A percentile compares a stretch with the other conserved stretches of the same genome.
Evolutionary conservation across 2,888 invertebrate species (phyloP).

Genomic region (Euproctis similis): DNA sequence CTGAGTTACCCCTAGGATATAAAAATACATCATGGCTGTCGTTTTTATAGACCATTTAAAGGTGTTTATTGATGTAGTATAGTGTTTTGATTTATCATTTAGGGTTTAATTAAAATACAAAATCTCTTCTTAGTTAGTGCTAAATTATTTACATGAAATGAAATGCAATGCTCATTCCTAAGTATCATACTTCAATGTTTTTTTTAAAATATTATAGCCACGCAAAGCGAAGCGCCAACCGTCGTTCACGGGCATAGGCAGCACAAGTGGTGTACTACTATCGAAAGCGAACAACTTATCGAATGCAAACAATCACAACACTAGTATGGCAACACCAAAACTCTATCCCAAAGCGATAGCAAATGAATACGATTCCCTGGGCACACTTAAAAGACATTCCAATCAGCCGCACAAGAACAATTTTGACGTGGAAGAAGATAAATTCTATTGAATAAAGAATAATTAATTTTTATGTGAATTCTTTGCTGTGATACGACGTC

Average conservation of each 20-base stretch:
- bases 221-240: conserved; percentile 80
- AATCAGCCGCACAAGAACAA: conserved; percentile 80
- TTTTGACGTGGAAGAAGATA: conserved; percentile 79
- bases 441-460: conserved; percentile 75
- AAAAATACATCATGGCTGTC: too few relatives aligned
- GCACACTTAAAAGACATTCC: conserved; percentile 85
- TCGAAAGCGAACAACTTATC: conserved; percentile 76
- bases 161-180: too few relatives aligned
- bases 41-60: too few relatives aligned
- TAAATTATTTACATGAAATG: too few relatives aligned
- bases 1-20: too few relatives aligned
- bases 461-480: conserved; percentile 1
- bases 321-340: conserved; percentile 77
- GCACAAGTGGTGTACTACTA: conserved; percentile 69
- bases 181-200: too few relatives aligned
- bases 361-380: conserved; percentile 85
- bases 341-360: conserved; percentile 81
- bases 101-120: too few relatives aligned
- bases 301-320: conserved; percentile 79
- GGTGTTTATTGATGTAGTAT: too few relatives aligned
- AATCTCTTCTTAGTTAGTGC: too few relatives aligned
- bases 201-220: conserved; percentile 52
- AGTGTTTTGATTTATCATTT: too few relatives aligned
- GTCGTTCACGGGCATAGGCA: conserved; percentile 78
- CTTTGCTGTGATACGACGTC: conserved; percentile 5